Percentiles rank a stretch among this genome's conserved stretches.
Conservation (phyloP, 1,140 invertebrate species). For the Listronotus bonariensis region DNA sequence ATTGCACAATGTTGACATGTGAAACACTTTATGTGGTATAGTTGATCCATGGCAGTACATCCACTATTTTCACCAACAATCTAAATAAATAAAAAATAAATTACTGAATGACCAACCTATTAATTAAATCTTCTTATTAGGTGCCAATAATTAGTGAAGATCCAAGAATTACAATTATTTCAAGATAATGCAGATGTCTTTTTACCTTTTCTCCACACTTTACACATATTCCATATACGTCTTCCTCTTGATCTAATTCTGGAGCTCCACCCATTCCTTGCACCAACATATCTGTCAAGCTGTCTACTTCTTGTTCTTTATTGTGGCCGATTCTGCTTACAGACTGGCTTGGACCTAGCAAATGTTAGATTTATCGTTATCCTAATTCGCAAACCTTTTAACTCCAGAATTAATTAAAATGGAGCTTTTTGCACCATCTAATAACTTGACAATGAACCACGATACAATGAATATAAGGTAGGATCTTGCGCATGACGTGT, state of each 20-base stretch:
- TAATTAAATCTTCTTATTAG: no score
- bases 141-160: no score
- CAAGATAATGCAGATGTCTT: neutral
- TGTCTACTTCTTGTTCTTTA: slow-evolving; percentile 85
- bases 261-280: slow-evolving; percentile 47
- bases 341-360: slow-evolving; percentile 47
- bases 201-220: slow-evolving; percentile 79
- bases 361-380: neutral
- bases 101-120: no score
- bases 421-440: no score
- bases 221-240: slow-evolving; percentile 76
- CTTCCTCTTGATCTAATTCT: slow-evolving; percentile 57
- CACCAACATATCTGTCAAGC: slow-evolving; percentile 83
- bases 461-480: no score
- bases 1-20: slow-evolving; percentile 86
- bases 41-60: slow-evolving; percentile 94
- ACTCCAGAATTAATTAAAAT: no score
- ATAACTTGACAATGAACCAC: no score
- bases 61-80: slow-evolving; percentile 91
- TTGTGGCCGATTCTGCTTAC: slow-evolving; percentile 54
- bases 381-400: no score
- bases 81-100: slow-evolving; percentile 28
- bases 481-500: no score
- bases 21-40: slow-evolving; percentile 96
- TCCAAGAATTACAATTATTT: neutral